phyloP scores from a whole-genome alignment of 2,888 invertebrate genomes.

The Pyrrhosoma nymphula region DNA sequence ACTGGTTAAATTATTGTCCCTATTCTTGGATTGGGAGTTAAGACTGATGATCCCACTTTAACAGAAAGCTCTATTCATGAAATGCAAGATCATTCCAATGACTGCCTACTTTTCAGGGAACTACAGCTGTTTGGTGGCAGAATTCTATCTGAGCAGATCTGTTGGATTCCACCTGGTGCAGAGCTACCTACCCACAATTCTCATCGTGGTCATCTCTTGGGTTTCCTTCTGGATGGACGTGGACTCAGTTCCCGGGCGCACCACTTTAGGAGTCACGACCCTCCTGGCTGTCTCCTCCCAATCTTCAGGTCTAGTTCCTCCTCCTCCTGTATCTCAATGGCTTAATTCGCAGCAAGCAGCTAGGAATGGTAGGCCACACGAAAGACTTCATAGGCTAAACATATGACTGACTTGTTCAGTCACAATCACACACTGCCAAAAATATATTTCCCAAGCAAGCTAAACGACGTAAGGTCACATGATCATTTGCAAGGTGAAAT shows the following conservation, averaged over 20 bases:
- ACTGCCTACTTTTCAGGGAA: conserved; percentile 75
- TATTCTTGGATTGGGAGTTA: too few relatives aligned
- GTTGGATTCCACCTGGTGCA: conserved; percentile 81
- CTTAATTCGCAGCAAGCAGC: conserved; percentile 62
- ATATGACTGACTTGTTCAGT: background rate
- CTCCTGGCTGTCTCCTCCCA: conserved; percentile 79
- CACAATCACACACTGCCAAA: background rate
- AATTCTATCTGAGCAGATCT: conserved; percentile 79
- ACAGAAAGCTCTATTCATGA: background rate
- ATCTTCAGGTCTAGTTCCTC: conserved; percentile 75
- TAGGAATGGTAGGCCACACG: conserved; percentile 61
- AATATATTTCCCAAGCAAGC: background rate
- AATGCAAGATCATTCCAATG: background rate
- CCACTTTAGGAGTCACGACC: conserved; percentile 79
- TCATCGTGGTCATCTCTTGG: conserved; percentile 82
- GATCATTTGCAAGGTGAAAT: background rate
- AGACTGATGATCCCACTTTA: too few relatives aligned
- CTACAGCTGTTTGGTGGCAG: conserved; percentile 80
- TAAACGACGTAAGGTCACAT: background rate
- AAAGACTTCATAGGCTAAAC: conserved; percentile 25
- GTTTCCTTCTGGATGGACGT: conserved; percentile 81
- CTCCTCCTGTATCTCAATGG: conserved; percentile 65
- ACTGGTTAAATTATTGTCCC: too few relatives aligned
- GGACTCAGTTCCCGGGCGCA: conserved; percentile 79
- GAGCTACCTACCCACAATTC: conserved; percentile 80